Evolutionary conservation across 2,113 vertebrate genomes (phyloP).

Genomic region (Apaloderma vittatum): DNA sequence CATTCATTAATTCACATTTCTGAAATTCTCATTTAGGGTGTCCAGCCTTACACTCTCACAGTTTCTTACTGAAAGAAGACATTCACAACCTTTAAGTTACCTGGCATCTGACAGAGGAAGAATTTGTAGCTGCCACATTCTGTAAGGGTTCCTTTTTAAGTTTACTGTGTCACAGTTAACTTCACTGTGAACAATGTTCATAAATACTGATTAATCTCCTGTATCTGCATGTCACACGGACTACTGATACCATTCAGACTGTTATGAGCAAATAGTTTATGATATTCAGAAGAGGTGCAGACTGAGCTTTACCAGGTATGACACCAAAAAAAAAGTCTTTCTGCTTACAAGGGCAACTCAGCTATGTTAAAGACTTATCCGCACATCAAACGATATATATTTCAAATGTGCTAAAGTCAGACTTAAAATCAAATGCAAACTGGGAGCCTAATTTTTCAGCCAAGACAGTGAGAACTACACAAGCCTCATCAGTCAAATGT

Average conservation of each 20-base stretch:
- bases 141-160: not conserved
- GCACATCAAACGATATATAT: not conserved
- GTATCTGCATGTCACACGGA: not conserved
- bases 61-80: not conserved
- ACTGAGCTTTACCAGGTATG: not conserved
- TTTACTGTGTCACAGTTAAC: not conserved
- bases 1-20: not conserved
- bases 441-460: not conserved
- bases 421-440: not conserved
- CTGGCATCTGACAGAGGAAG: not conserved
- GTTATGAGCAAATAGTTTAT: not conserved
- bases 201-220: not conserved
- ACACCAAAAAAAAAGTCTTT: not conserved
- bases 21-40: not conserved
- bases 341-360: not conserved
- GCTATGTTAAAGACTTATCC: not conserved
- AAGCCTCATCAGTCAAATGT: not conserved
- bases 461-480: not conserved
- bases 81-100: not conserved
- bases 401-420: not conserved
- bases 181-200: not conserved
- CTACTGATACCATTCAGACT: not conserved
- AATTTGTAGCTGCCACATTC: not conserved
- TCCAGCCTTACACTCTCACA: not conserved
- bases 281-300: not conserved